Evolutionary conservation across 2,888 invertebrate species (phyloP).

Genomic region (Linnaemya tessellans): DNA sequence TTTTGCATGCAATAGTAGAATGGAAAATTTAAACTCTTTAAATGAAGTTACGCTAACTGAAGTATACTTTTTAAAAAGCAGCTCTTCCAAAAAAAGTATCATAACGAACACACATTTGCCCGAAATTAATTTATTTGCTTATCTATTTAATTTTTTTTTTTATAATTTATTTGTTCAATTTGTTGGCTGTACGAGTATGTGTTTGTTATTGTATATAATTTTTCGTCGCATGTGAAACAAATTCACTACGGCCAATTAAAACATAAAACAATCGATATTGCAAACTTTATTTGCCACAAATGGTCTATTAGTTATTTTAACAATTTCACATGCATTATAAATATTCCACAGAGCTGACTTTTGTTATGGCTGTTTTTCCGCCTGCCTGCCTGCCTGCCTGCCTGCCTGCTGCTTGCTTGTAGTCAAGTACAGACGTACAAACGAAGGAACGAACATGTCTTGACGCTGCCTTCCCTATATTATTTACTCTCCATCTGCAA

Average conservation of each 20-base stretch:
- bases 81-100: no score
- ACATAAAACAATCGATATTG: conserved; percentile 55
- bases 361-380: conserved; percentile 29
- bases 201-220: background rate
- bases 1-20: no score
- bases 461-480: conserved; percentile 18
- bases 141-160: no score
- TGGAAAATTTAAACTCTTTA: no score
- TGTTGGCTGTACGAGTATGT: background rate
- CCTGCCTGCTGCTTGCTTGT: no score
- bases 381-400: no score
- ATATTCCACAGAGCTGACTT: conserved; percentile 53
- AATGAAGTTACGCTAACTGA: no score
- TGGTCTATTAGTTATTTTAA: conserved; percentile 57
- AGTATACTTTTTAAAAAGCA: no score
- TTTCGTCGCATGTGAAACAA: conserved; percentile 3
- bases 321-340: conserved; percentile 50
- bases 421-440: background rate
- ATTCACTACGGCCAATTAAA: conserved; percentile 41
- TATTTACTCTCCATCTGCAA: background rate
- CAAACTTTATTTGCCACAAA: conserved; percentile 53
- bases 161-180: background rate
- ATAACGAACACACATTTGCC: no score
- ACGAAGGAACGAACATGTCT: conserved; percentile 12
- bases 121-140: background rate